These are phyloP conservation scores for Rhopalosiphum nymphaeae DNA, from an alignment of 2,888 invertebrate species.

Conservation along the genomic window DNA sequence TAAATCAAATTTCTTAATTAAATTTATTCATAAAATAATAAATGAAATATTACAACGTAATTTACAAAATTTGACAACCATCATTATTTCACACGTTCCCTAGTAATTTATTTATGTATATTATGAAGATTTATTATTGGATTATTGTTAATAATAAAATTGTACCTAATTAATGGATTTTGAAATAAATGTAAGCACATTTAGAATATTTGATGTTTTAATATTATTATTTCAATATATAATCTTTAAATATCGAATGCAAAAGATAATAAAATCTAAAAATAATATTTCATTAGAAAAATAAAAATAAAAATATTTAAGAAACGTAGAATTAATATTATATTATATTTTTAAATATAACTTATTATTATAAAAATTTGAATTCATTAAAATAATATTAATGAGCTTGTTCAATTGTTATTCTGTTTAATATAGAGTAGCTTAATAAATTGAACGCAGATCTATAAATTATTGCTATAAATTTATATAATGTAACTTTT, in stretches of 20 bases:
- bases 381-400: not conserved
- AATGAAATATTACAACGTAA: not conserved
- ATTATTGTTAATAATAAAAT: not conserved
- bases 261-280: not conserved
- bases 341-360: not conserved
- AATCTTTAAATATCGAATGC: not conserved
- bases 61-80: not conserved
- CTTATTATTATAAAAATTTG: not conserved
- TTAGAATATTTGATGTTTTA: not conserved
- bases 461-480: not conserved
- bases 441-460: not conserved
- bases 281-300: not conserved
- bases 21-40: not conserved
- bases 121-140: conserved; percentile 14
- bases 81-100: not conserved
- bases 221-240: not conserved
- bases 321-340: not conserved
- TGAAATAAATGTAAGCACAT: not conserved
- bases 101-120: conserved; percentile 19
- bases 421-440: not conserved
- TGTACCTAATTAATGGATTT: not conserved
- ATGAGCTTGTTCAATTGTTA: not conserved
- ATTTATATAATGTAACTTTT: not conserved
- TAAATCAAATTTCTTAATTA: not conserved
- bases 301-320: not conserved